These are phyloP conservation scores for Ephydatia muelleri DNA, from an alignment of 37 sponge, comb jelly and placozoan genomes.

Conservation along the genomic window DNA sequence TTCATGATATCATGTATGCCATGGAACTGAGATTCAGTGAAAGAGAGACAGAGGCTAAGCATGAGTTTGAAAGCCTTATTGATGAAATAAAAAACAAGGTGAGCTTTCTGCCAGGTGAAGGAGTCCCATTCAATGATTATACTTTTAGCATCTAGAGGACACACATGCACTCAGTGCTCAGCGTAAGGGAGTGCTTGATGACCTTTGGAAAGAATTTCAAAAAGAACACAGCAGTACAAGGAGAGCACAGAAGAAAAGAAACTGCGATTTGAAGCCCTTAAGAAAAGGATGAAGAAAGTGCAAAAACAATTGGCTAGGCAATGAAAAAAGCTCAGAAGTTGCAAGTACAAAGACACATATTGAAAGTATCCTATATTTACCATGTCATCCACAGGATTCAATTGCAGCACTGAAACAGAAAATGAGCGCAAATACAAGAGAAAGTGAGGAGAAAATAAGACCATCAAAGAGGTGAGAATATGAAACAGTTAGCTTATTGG, in stretches of 20 bases:
- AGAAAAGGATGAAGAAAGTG: conserved; percentile 87
- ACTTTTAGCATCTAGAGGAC: conserved; percentile 86
- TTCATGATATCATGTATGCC: conserved; percentile 87
- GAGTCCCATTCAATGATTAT: background rate
- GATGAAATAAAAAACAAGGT: conserved; percentile 99
- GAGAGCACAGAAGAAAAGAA: conserved; percentile 90
- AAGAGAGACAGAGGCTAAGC: conserved; percentile 65
- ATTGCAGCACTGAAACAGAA: conserved; percentile 70
- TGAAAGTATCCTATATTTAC: no score
- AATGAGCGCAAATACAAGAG: conserved; percentile 77
- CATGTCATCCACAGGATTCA: conserved; percentile 38
- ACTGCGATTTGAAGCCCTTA: conserved; percentile 84
- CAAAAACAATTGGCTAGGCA: conserved; percentile 80
- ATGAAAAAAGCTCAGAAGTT: conserved; percentile 88
- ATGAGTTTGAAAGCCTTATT: conserved; percentile 88
- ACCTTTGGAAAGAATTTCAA: conserved; percentile 92
- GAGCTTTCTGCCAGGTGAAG: background rate
- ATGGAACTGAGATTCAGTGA: conserved; percentile 93
- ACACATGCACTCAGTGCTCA: conserved; percentile 91
- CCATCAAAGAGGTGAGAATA: conserved; percentile 60
- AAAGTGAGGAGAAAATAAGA: conserved; percentile 64
- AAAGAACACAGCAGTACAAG: conserved; percentile 87
- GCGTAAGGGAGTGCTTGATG: conserved; percentile 80
- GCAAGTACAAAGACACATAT: conserved; percentile 37
- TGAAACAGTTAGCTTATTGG: background rate